These are phyloP conservation scores for Amorpha juglandis DNA, from an alignment of 2,888 invertebrate genomes.

Conservation along the genomic window DNA sequence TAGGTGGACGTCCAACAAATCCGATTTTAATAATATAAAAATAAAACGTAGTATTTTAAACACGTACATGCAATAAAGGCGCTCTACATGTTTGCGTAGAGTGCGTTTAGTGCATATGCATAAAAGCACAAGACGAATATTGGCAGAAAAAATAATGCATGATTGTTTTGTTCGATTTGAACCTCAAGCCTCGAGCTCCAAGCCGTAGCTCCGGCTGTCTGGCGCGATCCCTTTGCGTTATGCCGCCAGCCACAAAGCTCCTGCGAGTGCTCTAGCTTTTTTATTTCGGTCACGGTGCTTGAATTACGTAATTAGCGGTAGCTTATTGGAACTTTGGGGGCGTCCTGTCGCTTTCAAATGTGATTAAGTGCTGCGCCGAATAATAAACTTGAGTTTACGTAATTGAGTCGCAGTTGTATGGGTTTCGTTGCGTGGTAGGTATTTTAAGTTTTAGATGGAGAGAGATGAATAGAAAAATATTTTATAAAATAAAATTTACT, in stretches of 20 bases:
- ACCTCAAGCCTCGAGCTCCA: slow-evolving; percentile 25
- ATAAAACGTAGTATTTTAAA: too few relatives aligned
- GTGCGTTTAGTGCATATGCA: background rate
- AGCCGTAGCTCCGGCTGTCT: slow-evolving; percentile 2
- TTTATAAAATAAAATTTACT: too few relatives aligned
- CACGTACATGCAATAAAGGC: background rate
- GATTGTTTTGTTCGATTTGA: slow-evolving; percentile 31
- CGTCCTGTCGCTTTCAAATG: slow-evolving; percentile 61
- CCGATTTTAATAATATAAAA: too few relatives aligned
- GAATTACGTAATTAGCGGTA: slow-evolving; percentile 80
- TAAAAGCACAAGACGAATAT: background rate
- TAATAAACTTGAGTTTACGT: slow-evolving; percentile 48
- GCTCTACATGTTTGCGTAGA: background rate
- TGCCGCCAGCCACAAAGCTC: slow-evolving; percentile 69
- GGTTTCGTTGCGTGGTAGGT: background rate
- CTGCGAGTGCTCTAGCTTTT: slow-evolving; percentile 63
- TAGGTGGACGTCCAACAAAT: too few relatives aligned
- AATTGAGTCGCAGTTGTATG: slow-evolving; percentile 37
- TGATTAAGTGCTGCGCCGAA: slow-evolving; percentile 59
- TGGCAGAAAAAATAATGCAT: slow-evolving; percentile 9
- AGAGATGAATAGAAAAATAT: too few relatives aligned
- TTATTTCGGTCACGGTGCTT: slow-evolving; percentile 77
- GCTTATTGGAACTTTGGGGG: slow-evolving; percentile 68
- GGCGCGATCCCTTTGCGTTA: slow-evolving; percentile 62
- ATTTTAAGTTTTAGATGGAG: too few relatives aligned